These are phyloP conservation scores for Actenoides hombroni DNA, from an alignment of 2,113 vertebrate species.

Conservation along the genomic window DNA sequence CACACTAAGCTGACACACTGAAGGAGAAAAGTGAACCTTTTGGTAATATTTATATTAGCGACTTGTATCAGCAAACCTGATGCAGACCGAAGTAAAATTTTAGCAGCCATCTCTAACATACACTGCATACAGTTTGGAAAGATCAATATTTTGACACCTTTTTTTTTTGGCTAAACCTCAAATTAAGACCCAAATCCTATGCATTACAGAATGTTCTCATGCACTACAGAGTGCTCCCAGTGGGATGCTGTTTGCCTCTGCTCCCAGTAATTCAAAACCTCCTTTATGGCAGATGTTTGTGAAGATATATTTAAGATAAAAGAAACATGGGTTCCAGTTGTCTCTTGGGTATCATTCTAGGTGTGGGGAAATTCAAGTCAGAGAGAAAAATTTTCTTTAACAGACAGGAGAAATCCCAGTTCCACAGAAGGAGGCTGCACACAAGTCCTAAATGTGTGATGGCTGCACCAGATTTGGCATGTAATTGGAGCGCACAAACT, in stretches of 20 bases:
- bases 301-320: background rate
- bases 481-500: background rate
- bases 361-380: background rate
- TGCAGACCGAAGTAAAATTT: background rate
- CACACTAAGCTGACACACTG: background rate
- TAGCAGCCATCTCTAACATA: background rate
- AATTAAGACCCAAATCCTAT: background rate
- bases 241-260: background rate
- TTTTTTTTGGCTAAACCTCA: background rate
- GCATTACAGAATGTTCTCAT: background rate
- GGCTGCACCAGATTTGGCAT: background rate
- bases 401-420: background rate
- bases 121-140: background rate
- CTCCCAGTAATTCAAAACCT: background rate
- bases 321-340: background rate
- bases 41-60: background rate
- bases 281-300: background rate
- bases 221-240: fast-evolving
- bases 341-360: background rate
- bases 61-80: background rate
- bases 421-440: background rate
- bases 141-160: constrained; percentile 44
- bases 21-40: background rate
- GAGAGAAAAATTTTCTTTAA: background rate
- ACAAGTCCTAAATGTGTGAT: background rate